These are phyloP conservation scores for Polypedilum vanderplanki DNA, from an alignment of 1,140 invertebrate species.

Conservation along the genomic window DNA sequence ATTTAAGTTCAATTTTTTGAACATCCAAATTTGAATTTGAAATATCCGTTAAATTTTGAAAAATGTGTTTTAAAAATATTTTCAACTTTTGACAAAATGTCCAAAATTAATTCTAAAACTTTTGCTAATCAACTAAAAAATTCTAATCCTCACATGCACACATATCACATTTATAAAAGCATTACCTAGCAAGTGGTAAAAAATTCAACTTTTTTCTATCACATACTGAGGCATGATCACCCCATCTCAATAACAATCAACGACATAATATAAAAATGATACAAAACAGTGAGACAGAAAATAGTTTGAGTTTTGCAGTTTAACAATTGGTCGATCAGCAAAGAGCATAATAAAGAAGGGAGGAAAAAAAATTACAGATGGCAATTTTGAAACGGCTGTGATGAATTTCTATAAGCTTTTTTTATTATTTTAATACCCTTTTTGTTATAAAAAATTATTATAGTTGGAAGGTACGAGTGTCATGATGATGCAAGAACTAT, in stretches of 20 bases:
- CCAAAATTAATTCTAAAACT: no score
- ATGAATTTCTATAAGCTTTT: slow-evolving; percentile 29
- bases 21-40: no score
- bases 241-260: not conserved
- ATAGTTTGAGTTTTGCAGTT: not conserved
- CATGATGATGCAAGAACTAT: not conserved
- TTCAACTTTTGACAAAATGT: no score
- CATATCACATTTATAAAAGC: not conserved
- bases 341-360: not conserved
- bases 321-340: not conserved
- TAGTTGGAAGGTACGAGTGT: slow-evolving; percentile 3
- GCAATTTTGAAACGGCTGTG: slow-evolving; percentile 12
- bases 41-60: no score
- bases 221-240: not conserved
- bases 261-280: not conserved
- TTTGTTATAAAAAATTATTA: not conserved
- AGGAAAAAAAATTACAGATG: slow-evolving; percentile 15
- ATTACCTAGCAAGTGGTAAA: slow-evolving; percentile 1
- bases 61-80: no score
- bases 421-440: slow-evolving; percentile 29
- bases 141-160: slow-evolving; percentile 11
- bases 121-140: not conserved
- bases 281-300: not conserved
- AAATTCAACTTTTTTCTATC: not conserved
- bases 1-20: no score